Evolutionary conservation across 2,797 vertebrate genomes (phyloP).

Genomic region (Siniperca undulata): DNA sequence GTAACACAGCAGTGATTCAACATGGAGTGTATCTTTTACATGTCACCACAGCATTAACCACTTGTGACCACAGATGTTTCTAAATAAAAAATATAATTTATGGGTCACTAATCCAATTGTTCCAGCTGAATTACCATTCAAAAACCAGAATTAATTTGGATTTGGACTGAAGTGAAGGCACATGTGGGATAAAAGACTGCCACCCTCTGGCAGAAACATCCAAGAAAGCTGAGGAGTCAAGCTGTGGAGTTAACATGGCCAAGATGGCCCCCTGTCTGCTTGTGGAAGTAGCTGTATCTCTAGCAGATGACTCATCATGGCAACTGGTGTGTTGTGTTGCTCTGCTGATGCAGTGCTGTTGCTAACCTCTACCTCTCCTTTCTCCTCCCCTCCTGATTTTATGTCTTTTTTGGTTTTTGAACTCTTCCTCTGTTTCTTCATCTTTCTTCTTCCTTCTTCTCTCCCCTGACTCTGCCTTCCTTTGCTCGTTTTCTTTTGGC

Average conservation of each 20-base stretch:
- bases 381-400: slow-evolving; percentile 10
- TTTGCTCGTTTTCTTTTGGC: not conserved
- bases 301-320: slow-evolving; percentile 73
- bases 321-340: slow-evolving; percentile 57
- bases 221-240: slow-evolving; percentile 18
- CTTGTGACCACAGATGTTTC: not conserved
- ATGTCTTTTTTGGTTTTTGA: not conserved
- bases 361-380: slow-evolving; percentile 37
- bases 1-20: not conserved
- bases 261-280: slow-evolving; percentile 61
- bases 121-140: not conserved
- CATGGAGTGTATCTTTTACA: not conserved
- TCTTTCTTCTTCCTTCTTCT: not conserved
- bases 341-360: slow-evolving; percentile 44
- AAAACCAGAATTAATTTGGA: slow-evolving; percentile 2
- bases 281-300: slow-evolving; percentile 48
- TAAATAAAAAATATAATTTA: not conserved
- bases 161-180: slow-evolving; percentile 7
- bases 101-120: not conserved
- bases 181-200: slow-evolving; percentile 30
- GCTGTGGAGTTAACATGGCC: slow-evolving; percentile 46
- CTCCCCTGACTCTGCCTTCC: not conserved
- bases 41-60: not conserved
- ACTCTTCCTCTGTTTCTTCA: slow-evolving; percentile 4
- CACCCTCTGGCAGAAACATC: slow-evolving; percentile 30